phyloP scores from a whole-genome alignment of 1,140 invertebrate species.

The Monochamus saltuarius region DNA sequence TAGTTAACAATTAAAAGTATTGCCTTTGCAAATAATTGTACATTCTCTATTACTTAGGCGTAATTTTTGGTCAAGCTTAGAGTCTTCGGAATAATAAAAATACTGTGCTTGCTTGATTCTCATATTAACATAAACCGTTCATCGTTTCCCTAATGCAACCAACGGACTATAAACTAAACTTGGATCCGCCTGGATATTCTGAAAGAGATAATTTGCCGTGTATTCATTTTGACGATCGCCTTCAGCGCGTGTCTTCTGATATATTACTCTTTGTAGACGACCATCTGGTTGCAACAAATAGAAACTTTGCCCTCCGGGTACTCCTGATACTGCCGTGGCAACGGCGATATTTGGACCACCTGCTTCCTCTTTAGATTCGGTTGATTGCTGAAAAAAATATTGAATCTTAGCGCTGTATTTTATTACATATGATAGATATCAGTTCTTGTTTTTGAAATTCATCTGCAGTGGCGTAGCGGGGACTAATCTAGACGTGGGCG shows the following conservation, averaged over 20 bases:
- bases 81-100: too few species aligned
- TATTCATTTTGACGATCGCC: constrained; percentile 30
- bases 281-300: constrained; percentile 34
- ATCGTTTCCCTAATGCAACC: constrained; percentile 22
- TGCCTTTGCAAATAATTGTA: too few species aligned
- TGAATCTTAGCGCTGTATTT: neutral
- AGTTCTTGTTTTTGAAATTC: too few species aligned
- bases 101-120: too few species aligned
- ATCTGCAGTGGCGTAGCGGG: too few species aligned
- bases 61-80: too few species aligned
- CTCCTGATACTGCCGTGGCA: constrained; percentile 25
- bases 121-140: neutral
- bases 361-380: neutral
- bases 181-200: constrained; percentile 30
- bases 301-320: constrained; percentile 13
- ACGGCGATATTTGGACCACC: constrained; percentile 26
- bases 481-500: too few species aligned
- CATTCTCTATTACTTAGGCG: too few species aligned
- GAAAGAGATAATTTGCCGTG: constrained; percentile 32
- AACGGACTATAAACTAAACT: constrained; percentile 26
- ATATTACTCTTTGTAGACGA: constrained; percentile 25
- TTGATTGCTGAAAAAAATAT: constrained; percentile 1
- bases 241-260: constrained; percentile 23
- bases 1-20: too few species aligned
- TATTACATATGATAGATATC: neutral